Conservation (phyloP, 1,140 invertebrate genomes). For the Heliconius hermathena region DNA sequence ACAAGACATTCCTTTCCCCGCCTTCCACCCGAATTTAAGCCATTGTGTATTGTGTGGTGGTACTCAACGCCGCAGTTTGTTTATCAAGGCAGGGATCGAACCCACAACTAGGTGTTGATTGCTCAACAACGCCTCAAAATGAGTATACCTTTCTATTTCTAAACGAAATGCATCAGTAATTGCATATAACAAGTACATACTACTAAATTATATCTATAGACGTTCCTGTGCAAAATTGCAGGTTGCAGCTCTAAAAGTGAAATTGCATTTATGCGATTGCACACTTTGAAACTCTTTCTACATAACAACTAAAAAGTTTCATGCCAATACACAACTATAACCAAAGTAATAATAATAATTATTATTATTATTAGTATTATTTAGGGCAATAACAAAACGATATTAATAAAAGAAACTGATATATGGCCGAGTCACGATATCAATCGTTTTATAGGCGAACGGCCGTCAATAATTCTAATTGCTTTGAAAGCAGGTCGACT, state of each 20-base stretch:
- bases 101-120: too few species aligned
- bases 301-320: background rate
- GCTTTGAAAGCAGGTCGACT: constrained; percentile 28
- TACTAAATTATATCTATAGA: background rate
- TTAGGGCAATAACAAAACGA: constrained; percentile 19
- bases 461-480: constrained; percentile 26
- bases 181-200: background rate
- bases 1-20: too few species aligned
- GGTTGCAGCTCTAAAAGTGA: constrained; percentile 20
- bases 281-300: background rate
- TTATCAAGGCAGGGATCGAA: too few species aligned
- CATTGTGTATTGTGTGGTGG: too few species aligned
- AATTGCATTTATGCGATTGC: background rate
- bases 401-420: constrained; percentile 18
- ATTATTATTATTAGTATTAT: too few species aligned
- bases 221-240: background rate
- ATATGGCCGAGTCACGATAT: constrained; percentile 34
- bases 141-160: background rate
- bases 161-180: background rate
- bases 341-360: background rate
- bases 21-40: too few species aligned
- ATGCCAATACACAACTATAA: constrained; percentile 21
- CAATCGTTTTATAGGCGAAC: constrained; percentile 28
- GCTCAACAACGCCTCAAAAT: background rate
- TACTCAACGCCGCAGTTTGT: too few species aligned